Conservation (phyloP, 2,113 vertebrate genomes). For the Dipodomys spectabilis region DNA sequence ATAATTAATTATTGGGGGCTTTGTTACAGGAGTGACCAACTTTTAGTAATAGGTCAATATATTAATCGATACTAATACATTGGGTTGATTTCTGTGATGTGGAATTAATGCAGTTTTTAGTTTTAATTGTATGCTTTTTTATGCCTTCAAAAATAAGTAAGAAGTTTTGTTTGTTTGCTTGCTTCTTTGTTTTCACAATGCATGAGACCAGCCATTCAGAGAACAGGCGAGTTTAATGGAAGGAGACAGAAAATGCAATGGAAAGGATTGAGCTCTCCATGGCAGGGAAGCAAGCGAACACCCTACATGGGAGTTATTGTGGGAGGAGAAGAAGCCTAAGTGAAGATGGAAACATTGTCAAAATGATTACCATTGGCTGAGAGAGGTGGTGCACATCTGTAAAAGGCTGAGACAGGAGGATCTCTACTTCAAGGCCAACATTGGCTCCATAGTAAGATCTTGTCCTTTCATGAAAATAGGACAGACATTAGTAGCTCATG, state of each 20-base stretch:
- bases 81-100: slow-evolving; percentile 12
- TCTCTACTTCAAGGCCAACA: no score
- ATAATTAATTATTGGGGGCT: not conserved
- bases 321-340: no score
- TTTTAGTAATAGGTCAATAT: slow-evolving; percentile 21
- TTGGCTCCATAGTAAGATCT: no score
- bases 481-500: no score
- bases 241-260: not conserved
- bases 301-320: no score
- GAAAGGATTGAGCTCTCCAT: not conserved
- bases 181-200: not conserved
- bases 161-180: not conserved
- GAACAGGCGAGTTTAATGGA: not conserved
- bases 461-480: no score
- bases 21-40: not conserved
- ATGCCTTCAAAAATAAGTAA: slow-evolving; percentile 15
- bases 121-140: not conserved
- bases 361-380: not conserved
- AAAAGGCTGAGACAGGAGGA: no score
- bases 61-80: not conserved
- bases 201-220: not conserved
- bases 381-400: no score
- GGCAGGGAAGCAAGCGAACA: not conserved
- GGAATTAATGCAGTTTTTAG: not conserved
- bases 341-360: no score